A percentile compares a stretch with the other conserved stretches of the same genome.
These are phyloP conservation scores for Anguilla rostrata DNA, from an alignment of 2,113 vertebrate species.

Conservation along the genomic window DNA sequence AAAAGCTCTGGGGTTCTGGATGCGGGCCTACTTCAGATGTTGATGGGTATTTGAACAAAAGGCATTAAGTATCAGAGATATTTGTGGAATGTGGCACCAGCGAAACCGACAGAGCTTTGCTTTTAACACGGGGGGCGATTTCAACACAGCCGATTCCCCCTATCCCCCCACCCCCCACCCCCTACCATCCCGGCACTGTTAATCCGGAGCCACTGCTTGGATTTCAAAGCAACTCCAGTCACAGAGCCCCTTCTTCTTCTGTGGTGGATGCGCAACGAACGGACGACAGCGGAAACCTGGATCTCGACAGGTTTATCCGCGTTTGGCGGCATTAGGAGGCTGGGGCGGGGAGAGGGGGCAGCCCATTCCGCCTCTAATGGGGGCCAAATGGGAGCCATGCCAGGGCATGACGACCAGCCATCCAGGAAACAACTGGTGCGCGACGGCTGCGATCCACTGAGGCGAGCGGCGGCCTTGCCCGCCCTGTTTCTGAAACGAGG, in stretches of 20 bases:
- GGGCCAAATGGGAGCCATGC: not conserved
- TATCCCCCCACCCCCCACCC: not conserved
- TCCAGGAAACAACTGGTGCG: not conserved
- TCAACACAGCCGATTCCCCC: not conserved
- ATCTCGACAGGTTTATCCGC: not conserved
- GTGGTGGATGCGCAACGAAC: not conserved
- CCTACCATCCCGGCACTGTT: not conserved
- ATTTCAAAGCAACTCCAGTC: not conserved
- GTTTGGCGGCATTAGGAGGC: not conserved
- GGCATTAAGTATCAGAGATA: conserved; percentile 72
- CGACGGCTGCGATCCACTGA: not conserved
- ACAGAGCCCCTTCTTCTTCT: not conserved
- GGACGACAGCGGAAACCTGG: not conserved
- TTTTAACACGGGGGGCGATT: not conserved
- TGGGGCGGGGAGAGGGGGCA: not conserved
- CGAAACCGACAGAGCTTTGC: conserved; percentile 65
- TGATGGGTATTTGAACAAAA: conserved; percentile 81
- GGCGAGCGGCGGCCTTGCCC: not conserved
- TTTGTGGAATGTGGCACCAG: conserved; percentile 72
- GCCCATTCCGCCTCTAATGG: not conserved
- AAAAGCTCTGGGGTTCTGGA: not conserved
- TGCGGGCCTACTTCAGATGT: conserved; percentile 57
- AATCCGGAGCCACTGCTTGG: not conserved
- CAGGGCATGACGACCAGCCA: not conserved
- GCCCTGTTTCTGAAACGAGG: not conserved